Evolutionary conservation across 1,140 invertebrate genomes (phyloP).

Genomic region (Diploscapter pachys): DNA sequence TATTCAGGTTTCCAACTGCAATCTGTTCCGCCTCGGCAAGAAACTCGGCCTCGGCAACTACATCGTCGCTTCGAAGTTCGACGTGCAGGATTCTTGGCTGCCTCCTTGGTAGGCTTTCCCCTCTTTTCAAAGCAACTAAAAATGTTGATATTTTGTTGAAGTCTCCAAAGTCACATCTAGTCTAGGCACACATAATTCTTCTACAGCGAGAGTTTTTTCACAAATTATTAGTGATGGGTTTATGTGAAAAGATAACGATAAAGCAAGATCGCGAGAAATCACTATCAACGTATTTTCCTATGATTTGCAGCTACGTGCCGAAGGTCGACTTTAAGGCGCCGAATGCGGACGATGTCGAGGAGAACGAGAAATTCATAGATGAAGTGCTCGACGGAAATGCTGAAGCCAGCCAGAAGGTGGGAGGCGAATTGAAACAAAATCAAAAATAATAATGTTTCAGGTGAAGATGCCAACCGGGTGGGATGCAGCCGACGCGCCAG

Average conservation of each 20-base stretch:
- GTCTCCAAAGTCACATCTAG: neutral
- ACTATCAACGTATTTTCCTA: neutral
- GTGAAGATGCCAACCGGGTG: slow-evolving; percentile 44
- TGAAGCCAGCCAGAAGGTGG: neutral
- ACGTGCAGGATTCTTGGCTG: slow-evolving; percentile 97
- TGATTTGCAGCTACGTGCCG: slow-evolving; percentile 38
- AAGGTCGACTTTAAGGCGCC: slow-evolving; percentile 39
- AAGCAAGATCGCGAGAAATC: neutral
- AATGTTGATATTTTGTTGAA: too few relatives aligned
- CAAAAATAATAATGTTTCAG: neutral
- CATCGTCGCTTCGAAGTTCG: slow-evolving; percentile 97
- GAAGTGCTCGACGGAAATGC: slow-evolving; percentile 32
- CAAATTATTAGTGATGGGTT: too few relatives aligned
- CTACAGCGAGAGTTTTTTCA: neutral
- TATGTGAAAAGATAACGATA: too few relatives aligned
- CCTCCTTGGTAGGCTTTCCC: slow-evolving; percentile 76
- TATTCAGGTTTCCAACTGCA: slow-evolving; percentile 74
- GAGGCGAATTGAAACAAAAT: too few relatives aligned
- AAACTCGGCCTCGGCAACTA: slow-evolving; percentile 81
- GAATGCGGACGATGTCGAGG: slow-evolving; percentile 46
- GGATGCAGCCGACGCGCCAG: slow-evolving; percentile 40
- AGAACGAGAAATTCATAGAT: slow-evolving; percentile 42
- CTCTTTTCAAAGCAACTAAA: neutral
- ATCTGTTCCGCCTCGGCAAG: slow-evolving; percentile 88
- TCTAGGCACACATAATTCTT: neutral